Evolutionary conservation across 1,140 invertebrate genomes (phyloP), one percentile per base, ranked within the genome.

Genomic region (Tetraneura akinire): DNA sequence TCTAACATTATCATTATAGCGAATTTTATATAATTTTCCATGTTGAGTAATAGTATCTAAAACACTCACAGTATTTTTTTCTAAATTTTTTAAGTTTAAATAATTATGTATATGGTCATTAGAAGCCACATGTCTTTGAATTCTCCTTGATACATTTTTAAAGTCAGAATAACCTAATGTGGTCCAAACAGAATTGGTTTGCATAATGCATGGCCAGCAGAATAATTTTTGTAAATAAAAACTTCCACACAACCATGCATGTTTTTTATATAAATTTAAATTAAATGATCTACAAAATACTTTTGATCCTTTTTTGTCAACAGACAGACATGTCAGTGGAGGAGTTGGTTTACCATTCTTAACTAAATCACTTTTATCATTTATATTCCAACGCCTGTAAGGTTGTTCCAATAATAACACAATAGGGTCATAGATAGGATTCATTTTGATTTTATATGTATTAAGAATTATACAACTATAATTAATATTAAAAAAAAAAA

Each of bases 281-380:
- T 62, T 62, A 62, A 60, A 60, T 26, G 55, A 62, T 32, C 29
- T 62, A 62, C 26, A 32, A 62, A 62, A 62, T 18, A 62, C 57
- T 32, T 62, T 62, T 18, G 14, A 29, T 13, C 29, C 57, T 32
- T 32, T 62, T 32, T 18, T 62, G 57, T 62, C 10, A 11, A 10
- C 29, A 32, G 57, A 16, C 16, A 62, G 32, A 62, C 57, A 62
- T 62, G 57, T 16, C 23, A 62, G 4, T 18, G 23, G 16, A 32
- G 26, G 57, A 62, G 26, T 62, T 32, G 29, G 29, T 32, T 62
- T 62, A 62, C 57, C 57, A 8, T 18, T 26, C 57, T 8, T 32
- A 62, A 62, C 14, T 62, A 62, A 32, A 62, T 62, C 57, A 18
- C 16, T 62, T 62, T 62, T 62, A 18, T 32, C 21, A 18, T 14